Percentiles rank a stretch among this genome's conserved stretches.
phyloP scores from a whole-genome alignment of 2,797 vertebrate genomes.

The Petrocephalus sullivani region DNA sequence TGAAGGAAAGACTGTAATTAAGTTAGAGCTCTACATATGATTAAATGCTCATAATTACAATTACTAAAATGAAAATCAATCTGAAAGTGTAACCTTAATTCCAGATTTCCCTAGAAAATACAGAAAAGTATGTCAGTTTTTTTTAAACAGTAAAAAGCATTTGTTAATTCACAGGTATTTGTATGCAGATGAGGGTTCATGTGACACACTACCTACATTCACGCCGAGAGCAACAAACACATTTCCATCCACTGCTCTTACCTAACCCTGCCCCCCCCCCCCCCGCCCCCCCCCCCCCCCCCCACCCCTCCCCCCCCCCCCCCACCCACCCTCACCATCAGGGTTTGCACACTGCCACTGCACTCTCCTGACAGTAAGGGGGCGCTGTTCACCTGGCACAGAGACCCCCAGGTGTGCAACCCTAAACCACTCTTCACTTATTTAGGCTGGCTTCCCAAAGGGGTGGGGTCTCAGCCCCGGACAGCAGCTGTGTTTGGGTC shows the following conservation, averaged over 20 bases:
- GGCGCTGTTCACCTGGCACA: background rate
- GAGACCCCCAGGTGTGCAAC: conserved; percentile 41
- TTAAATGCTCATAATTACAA: background rate
- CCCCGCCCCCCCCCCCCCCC: background rate
- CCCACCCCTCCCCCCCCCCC: no score
- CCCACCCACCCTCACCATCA: background rate
- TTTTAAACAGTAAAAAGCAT: background rate
- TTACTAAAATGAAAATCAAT: background rate
- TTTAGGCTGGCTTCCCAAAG: conserved; percentile 58
- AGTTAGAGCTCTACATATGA: background rate
- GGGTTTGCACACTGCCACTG: background rate
- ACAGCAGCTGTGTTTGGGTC: background rate
- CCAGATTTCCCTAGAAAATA: background rate
- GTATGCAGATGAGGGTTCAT: background rate
- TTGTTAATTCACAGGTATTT: background rate
- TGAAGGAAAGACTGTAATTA: background rate
- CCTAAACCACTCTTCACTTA: conserved; percentile 54
- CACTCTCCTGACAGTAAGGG: background rate
- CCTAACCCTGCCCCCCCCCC: background rate
- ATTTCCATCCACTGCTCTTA: background rate
- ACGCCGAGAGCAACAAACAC: background rate
- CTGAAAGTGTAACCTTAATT: background rate
- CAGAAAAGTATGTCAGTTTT: background rate
- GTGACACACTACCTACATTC: background rate
- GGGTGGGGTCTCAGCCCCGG: conserved; percentile 35